Base-by-base conservation (phyloP, 2,888 invertebrate genomes). In the Ophion ventricosus region DNA sequence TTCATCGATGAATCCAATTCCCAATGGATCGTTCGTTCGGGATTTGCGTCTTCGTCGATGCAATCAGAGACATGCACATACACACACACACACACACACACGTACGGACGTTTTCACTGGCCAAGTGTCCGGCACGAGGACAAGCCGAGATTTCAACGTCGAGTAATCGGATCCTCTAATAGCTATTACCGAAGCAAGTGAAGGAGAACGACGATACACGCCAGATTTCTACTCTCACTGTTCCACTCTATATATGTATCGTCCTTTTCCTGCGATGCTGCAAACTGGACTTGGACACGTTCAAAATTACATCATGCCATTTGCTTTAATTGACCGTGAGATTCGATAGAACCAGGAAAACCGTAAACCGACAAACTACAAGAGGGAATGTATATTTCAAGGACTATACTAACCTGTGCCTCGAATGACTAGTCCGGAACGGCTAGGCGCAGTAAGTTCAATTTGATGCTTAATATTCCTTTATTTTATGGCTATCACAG, bases 111-210 rank as follows among this genome's bases (percentile, higher is more conserved):
- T 80, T 69, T 82, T 78, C 75, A 76, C 35, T 70, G 66, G 57
- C 78, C 75, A 75, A 84, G 80, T 78, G 78, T 81, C 81, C 81
- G 66, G 70, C 59, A 73, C 73, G 66, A 70, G 67, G 74, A 78
- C 64, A 43, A 69, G 67, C 63, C 26, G 56, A 80, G 80, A 57
- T 81, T 74, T 73, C 76, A 66, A 75, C 70, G 74, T 70, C 74
- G 84, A 81, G 78, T 84, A 75, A 84, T 73, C 80, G 83, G 83
- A 85, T 85, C 75, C 83, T 78, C 78, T 85, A 82, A 85, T 86
- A 83, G 85, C 86, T 78, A 85, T 86, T 86, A 86, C 83, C 73
- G 72, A 72, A 63, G 85, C 79, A 70, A 84, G 80, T 77, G 73
- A 63, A 80, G 73, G 80, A 80, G 63, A 84, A 84, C 84, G 73